These are phyloP conservation scores for Trisateles emortualis DNA, from an alignment of 2,888 invertebrate species.

Conservation along the genomic window DNA sequence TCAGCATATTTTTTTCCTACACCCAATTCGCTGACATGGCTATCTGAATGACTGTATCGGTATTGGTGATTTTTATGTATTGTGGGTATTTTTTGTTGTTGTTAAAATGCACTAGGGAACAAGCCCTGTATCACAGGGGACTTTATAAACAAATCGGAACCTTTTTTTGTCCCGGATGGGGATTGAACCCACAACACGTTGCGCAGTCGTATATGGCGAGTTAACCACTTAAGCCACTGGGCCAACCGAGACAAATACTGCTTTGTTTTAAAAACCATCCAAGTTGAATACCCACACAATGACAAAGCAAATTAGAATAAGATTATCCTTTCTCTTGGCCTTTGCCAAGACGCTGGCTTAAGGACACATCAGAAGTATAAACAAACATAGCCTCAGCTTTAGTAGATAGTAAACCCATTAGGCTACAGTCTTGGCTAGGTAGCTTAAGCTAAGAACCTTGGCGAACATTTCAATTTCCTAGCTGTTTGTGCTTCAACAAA, in stretches of 20 bases:
- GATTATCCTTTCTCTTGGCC: constrained; percentile 3
- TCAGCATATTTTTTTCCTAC: no score
- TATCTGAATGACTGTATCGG: no score
- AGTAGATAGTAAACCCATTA: constrained; percentile 43
- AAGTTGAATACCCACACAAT: not conserved
- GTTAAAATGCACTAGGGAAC: no score
- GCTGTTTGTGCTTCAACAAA: constrained; percentile 26
- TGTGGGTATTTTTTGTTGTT: no score
- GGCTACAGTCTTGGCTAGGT: constrained; percentile 22
- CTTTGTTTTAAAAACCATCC: not conserved
- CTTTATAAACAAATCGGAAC: no score
- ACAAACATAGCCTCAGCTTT: constrained; percentile 22
- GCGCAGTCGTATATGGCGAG: no score
- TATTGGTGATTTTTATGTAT: no score
- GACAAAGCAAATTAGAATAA: constrained; percentile 1
- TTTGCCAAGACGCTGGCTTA: constrained; percentile 18
- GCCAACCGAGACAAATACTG: not conserved
- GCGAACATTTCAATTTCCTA: constrained; percentile 44
- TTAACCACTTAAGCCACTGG: no score
- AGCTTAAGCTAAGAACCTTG: constrained; percentile 39
- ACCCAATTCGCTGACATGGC: no score
- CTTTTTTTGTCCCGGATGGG: no score
- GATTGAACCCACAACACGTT: no score
- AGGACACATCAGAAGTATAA: constrained; percentile 28
- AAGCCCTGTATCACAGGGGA: no score